A percentile compares a stretch with the other conserved stretches of the same genome.
phyloP scores from a whole-genome alignment of 2,888 invertebrate species.

The Drosophila sordidula region DNA sequence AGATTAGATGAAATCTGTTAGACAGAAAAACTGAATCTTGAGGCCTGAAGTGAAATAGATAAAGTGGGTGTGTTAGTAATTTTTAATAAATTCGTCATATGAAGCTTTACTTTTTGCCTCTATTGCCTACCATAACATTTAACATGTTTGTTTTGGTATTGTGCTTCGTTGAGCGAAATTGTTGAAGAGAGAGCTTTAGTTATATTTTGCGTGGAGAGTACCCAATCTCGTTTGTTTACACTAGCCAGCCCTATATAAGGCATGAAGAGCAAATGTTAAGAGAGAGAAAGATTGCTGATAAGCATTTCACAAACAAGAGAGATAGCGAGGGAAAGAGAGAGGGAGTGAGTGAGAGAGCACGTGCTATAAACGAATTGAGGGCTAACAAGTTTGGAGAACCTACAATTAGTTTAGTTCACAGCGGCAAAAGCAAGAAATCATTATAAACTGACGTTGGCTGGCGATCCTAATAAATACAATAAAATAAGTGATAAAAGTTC shows the following conservation, averaged over 20 bases:
- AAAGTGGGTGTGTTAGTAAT: too few relatives aligned
- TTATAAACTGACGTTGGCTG: not conserved
- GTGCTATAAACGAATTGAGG: not conserved
- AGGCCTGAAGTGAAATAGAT: not conserved
- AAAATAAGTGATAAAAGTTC: not conserved
- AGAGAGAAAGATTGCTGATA: not conserved
- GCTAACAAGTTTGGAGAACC: not conserved
- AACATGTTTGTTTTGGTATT: constrained; percentile 11
- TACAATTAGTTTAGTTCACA: not conserved
- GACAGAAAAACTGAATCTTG: not conserved
- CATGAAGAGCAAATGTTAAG: not conserved
- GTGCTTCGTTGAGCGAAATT: not conserved
- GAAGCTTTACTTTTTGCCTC: not conserved
- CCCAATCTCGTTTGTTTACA: not conserved
- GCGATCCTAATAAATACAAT: too few relatives aligned
- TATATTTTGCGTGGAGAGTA: not conserved
- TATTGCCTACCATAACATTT: constrained; percentile 2
- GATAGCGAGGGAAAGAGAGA: not conserved
- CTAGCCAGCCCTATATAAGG: not conserved
- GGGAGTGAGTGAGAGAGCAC: not conserved
- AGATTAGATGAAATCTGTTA: too few relatives aligned
- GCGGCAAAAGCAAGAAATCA: not conserved
- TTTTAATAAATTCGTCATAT: not conserved
- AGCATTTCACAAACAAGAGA: not conserved
- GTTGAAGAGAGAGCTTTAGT: not conserved